Conservation (phyloP, 2,888 invertebrate genomes). For the Chrysodeixis includens region DNA sequence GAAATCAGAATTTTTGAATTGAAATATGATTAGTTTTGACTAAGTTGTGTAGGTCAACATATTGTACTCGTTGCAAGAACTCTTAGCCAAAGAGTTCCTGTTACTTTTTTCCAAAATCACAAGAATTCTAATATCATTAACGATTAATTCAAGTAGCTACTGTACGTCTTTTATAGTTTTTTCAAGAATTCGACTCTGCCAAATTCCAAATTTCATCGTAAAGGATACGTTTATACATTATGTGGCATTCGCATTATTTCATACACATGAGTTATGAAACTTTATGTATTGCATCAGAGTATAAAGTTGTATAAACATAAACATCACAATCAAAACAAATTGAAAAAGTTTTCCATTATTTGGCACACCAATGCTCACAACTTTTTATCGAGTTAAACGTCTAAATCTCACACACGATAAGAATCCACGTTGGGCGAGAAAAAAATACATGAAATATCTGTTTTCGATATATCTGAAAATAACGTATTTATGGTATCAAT, state of each 20-base stretch:
- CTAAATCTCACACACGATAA: constrained; percentile 35
- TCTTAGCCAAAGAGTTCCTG: too few relatives aligned
- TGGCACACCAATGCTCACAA: constrained; percentile 27
- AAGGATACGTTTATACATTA: not conserved
- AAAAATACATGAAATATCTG: constrained; percentile 8
- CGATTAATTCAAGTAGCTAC: too few relatives aligned
- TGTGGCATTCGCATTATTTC: too few relatives aligned
- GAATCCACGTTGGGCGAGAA: not conserved
- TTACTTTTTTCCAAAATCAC: too few relatives aligned
- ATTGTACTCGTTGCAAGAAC: too few relatives aligned
- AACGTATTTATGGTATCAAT: constrained; percentile 47
- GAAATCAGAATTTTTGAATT: too few relatives aligned
- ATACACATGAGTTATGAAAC: not conserved
- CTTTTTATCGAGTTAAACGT: constrained; percentile 41
- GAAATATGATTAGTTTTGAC: too few relatives aligned
- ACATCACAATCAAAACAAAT: constrained; percentile 38
- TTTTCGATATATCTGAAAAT: constrained; percentile 27
- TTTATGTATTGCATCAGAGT: not conserved
- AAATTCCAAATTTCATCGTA: too few relatives aligned
- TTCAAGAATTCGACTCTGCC: too few relatives aligned
- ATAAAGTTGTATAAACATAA: constrained; percentile 20
- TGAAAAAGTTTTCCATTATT: constrained; percentile 52
- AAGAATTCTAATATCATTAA: too few relatives aligned
- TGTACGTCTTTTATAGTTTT: too few relatives aligned
- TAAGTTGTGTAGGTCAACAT: too few relatives aligned